phyloP scores from a whole-genome alignment of 1,140 invertebrate species.

The Drosophila ambigua region DNA sequence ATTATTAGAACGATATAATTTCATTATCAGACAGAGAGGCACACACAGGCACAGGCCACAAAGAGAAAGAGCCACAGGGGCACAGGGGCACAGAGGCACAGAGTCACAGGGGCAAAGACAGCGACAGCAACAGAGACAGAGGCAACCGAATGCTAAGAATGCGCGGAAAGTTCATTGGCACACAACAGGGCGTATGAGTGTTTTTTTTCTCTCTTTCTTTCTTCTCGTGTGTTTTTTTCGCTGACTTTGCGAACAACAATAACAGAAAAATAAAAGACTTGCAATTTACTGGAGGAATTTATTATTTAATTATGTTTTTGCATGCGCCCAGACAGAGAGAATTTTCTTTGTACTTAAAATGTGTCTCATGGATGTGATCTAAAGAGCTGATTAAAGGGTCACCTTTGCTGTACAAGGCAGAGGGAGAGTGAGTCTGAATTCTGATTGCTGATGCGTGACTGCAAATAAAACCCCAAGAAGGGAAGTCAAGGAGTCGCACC shows the following conservation, averaged over 20 bases:
- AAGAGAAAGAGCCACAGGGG: conserved; percentile 4
- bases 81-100: conserved; percentile 13
- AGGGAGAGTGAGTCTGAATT: too few relatives aligned
- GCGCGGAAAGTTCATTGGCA: conserved; percentile 67
- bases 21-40: conserved; percentile 60
- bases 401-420: too few relatives aligned
- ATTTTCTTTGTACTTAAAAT: conserved; percentile 17
- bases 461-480: too few relatives aligned
- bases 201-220: conserved; percentile 11
- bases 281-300: conserved; percentile 56
- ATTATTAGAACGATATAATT: conserved; percentile 78
- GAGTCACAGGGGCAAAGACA: conserved; percentile 9
- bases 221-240: too few relatives aligned
- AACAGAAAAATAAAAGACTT: conserved; percentile 36
- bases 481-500: too few relatives aligned
- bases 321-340: conserved; percentile 16
- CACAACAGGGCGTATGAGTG: conserved; percentile 67
- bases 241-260: neutral
- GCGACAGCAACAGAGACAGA: conserved; percentile 5
- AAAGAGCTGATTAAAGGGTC: too few relatives aligned
- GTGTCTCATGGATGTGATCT: conserved; percentile 16
- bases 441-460: too few relatives aligned
- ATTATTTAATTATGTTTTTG: conserved; percentile 65
- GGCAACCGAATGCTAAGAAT: too few relatives aligned
- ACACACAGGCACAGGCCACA: conserved; percentile 5